Evolutionary conservation across 2,888 invertebrate species (phyloP).

Genomic region (Philereme vetulata): DNA sequence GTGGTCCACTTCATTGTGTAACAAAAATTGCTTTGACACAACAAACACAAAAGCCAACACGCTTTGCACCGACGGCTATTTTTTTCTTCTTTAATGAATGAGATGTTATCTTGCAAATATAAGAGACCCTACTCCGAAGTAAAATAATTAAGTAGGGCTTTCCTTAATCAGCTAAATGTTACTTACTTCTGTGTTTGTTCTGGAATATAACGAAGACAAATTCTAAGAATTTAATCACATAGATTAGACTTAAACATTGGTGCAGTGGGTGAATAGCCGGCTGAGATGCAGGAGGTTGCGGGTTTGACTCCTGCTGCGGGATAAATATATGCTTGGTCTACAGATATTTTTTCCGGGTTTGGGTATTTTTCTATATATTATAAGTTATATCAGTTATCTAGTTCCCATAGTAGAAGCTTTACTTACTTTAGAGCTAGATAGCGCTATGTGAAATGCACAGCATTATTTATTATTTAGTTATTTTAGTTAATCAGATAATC

Average conservation of each 20-base stretch:
- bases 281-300: no score
- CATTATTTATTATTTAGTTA: no score
- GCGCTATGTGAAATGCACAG: no score
- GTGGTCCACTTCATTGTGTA: conserved; percentile 14
- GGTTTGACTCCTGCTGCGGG: no score
- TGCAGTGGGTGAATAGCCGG: no score
- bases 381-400: no score
- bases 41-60: conserved; percentile 15
- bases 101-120: conserved; percentile 25
- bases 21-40: conserved; percentile 24
- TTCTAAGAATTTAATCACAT: conserved; percentile 5
- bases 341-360: no score
- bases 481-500: not conserved
- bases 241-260: not conserved
- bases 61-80: conserved; percentile 10
- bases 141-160: conserved; percentile 21
- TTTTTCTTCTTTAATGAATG: conserved; percentile 21
- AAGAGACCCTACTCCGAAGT: conserved; percentile 10
- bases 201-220: conserved; percentile 1
- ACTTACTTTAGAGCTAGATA: no score
- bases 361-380: no score
- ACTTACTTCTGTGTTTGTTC: conserved; percentile 5
- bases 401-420: no score
- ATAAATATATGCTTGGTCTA: no score
- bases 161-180: conserved; percentile 17